Evolutionary conservation across 2,113 vertebrate genomes (phyloP).

Genomic region (Larimichthys polyactis): DNA sequence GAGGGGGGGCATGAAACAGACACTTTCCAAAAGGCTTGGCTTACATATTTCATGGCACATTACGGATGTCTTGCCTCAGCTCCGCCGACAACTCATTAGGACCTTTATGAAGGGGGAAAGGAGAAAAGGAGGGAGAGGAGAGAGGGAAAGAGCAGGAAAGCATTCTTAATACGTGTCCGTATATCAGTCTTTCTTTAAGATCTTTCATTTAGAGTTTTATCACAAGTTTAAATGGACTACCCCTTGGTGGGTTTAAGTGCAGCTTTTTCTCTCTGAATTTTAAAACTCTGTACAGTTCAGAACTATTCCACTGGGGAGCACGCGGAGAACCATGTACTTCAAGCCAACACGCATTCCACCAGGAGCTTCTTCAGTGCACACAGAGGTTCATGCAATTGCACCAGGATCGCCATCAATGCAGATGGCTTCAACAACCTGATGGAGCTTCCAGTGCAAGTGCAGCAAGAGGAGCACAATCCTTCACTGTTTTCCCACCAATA

Average conservation of each 20-base stretch:
- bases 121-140: constrained; percentile 14
- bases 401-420: background rate
- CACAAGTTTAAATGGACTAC: constrained; percentile 53
- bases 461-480: background rate
- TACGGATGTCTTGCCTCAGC: constrained; percentile 82
- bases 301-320: constrained; percentile 17
- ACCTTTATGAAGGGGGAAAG: constrained; percentile 69
- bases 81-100: constrained; percentile 80
- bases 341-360: constrained; percentile 17
- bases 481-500: background rate
- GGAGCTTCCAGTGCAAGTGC: background rate
- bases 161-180: constrained; percentile 60
- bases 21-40: constrained; percentile 70
- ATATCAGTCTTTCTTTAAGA: constrained; percentile 54
- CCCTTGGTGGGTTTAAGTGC: constrained; percentile 57
- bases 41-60: constrained; percentile 84
- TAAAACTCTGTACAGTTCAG: constrained; percentile 42
- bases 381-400: background rate
- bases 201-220: constrained; percentile 55
- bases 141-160: constrained; percentile 44
- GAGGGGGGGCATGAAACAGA: constrained; percentile 47
- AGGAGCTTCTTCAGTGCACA: background rate
- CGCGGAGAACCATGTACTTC: constrained; percentile 8
- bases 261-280: constrained; percentile 42
- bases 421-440: background rate